Evolutionary conservation across 2,797 vertebrate genomes (phyloP), one percentile per base, ranked within the genome.

Genomic region (Podargus strigoides): DNA sequence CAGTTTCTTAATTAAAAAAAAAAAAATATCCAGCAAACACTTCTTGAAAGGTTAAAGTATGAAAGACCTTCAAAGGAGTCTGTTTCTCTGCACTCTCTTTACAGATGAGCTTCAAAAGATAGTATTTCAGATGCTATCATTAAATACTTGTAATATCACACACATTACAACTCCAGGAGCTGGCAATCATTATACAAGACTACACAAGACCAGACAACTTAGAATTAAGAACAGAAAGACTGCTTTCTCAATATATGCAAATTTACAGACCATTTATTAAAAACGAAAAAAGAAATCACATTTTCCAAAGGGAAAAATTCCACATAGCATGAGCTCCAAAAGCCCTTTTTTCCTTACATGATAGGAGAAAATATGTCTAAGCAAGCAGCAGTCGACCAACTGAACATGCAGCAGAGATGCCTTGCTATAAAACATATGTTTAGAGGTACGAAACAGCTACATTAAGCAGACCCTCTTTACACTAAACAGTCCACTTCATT

Each of bases 341-440:
- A n/a, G n/a, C 19, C 5, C 4, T 4, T 20, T 17, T 67, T 85
- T 52, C 58, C 24, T 37, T 10, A 63, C 6, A 36, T 0, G 13
- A 53, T 17, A n/a, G 44, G 50, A 50, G 4, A 8, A 74, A n/a
- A 24, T 21, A 21, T 5, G 10, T 39, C 36, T 34, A 90, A 56
- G 34, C 36, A n/a, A n/a, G n/a, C n/a, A 41, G 32, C 20, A 76
- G 70, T 0, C 7, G 16, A 63, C 11, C 2, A 44, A 67, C 14
- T 23, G 11, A 91, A 60, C 13, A 22, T 1, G 18, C 56, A 67
- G 37, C 27, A 68, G 41, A 76, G 4, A 12, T 15, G 7, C 53
- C 59, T 24, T 39, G n/a, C 64, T 75, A 28, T 10, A n/a, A 63
- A 58, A 56, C 78, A 68, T n/a, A n/a, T 4, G 22, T 60, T 67